Base-by-base conservation (phyloP, 2,797 vertebrate genomes). In the Ambastaia sidthimunki region DNA sequence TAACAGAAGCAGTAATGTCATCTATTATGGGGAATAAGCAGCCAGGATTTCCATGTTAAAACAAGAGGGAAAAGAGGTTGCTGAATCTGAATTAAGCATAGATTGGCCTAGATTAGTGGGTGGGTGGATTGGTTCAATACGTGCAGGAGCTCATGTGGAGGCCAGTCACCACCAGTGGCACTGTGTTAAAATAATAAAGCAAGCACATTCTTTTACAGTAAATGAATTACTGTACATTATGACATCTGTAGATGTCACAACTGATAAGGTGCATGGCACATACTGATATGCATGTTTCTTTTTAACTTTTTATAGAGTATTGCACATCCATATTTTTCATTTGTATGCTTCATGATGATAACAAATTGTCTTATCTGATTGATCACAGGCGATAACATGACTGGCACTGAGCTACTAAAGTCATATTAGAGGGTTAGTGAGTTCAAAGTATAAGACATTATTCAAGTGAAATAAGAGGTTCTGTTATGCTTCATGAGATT, bases 31-130 rank as follows among this genome's bases (percentile, higher is more conserved):
- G 54, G 34, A 44, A 28, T 74, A 76, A 66, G 18, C 18, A 65
- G 59, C 12, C 41, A 66, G 57, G 82, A 82, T 84, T 87, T 80
- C 68, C 86, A 90, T 4, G 60, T 88, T 83, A 82, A 87, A 85
- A 88, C 84, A 85, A 89, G 86, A 83, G 54, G 62, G 79, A 82
- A 86, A 83, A 76, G 86, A 87, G 85, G 85, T 86, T 85, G 86
- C 76, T 85, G 88, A 91, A 89, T 91, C 86, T 90, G 89, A 92
- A 91, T 91, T 91, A 92, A 93, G 91, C 91, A 90, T 92, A 92
- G 91, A 92, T 92, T 93, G 91, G 89, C 91, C 92, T 92, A 93
- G 92, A 93, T 93, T 91, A 86, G 87, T 78, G 80, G 34, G 66
- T 80, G 82, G 71, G 88, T 84, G 84, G 90, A 89, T 78, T 90